Conservation (phyloP, 2,888 invertebrate genomes). For the Apotomis capreana region DNA sequence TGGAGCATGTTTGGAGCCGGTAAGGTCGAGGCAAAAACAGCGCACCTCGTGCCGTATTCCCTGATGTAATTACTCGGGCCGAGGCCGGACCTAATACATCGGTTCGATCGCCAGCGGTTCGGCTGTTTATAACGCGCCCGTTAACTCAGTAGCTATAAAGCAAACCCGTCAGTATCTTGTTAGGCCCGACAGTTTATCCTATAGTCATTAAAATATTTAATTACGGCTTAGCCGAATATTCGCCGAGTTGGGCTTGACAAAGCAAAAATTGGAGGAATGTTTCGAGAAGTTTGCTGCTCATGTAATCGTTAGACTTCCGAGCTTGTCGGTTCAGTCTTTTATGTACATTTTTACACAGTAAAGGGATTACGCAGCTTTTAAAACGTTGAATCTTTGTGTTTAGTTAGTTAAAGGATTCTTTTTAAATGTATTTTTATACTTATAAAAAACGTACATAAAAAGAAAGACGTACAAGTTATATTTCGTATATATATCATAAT, state of each 20-base stretch:
- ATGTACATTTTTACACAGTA: too few species aligned
- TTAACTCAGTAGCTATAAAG: conserved; percentile 59
- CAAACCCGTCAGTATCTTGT: conserved; percentile 60
- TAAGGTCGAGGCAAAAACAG: conserved; percentile 62
- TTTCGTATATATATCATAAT: too few species aligned
- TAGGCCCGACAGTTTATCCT: conserved; percentile 63
- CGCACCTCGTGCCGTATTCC: conserved; percentile 66
- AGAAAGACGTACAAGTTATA: too few species aligned
- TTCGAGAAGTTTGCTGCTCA: neutral
- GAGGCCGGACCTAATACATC: conserved; percentile 74
- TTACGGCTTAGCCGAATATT: conserved; percentile 16
- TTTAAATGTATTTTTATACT: too few species aligned
- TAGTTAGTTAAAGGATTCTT: too few species aligned
- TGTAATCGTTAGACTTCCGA: neutral
- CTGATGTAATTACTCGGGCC: conserved; percentile 77
- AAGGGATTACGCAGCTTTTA: too few species aligned
- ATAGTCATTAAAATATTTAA: conserved; percentile 58
- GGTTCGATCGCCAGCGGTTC: conserved; percentile 60
- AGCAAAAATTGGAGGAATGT: conserved; percentile 6
- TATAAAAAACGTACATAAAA: too few species aligned
- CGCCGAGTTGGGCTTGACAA: neutral
- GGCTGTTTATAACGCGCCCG: conserved; percentile 37
- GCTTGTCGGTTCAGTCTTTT: neutral
- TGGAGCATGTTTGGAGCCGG: conserved; percentile 46
- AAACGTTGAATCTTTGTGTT: too few species aligned